These are phyloP conservation scores for Sebastes reedi DNA, from an alignment of 2,797 vertebrate species.

Conservation along the genomic window DNA sequence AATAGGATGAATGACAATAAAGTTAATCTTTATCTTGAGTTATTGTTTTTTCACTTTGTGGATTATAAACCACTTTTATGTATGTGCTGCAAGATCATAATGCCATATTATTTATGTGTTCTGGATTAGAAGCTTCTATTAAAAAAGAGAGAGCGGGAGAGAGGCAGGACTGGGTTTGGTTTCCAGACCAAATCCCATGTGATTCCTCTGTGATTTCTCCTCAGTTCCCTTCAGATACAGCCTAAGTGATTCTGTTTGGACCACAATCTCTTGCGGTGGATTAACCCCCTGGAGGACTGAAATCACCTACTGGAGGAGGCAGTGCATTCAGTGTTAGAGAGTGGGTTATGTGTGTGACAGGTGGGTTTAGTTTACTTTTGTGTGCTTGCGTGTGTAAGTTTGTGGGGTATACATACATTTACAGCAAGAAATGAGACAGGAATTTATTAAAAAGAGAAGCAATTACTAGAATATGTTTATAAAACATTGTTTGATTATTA, in stretches of 20 bases:
- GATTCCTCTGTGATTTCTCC: conserved; percentile 44
- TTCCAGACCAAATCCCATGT: conserved; percentile 47
- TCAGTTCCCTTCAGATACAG: conserved; percentile 36
- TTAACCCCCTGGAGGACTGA: background rate
- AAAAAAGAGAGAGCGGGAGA: background rate
- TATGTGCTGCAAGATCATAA: background rate
- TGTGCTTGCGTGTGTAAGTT: background rate
- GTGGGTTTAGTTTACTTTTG: background rate
- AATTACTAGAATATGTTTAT: too few relatives aligned
- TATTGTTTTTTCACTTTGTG: conserved; percentile 18
- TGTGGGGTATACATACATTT: background rate
- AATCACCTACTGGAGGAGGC: background rate
- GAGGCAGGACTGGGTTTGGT: background rate
- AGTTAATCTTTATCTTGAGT: background rate
- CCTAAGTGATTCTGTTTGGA: conserved; percentile 52
- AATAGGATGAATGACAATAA: background rate
- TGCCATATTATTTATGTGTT: conserved; percentile 1
- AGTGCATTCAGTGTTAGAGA: background rate
- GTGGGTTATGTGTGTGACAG: background rate
- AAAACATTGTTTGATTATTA: background rate
- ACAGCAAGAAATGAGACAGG: background rate
- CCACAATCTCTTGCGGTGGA: conserved; percentile 10
- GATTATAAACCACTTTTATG: conserved; percentile 30
- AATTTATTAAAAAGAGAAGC: background rate
- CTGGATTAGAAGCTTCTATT: background rate